Percentiles rank a stretch among this genome's conserved stretches.
phyloP scores from a whole-genome alignment of 53 echinoderm and acorn worm species.

The Temnopleurus reevesii region DNA sequence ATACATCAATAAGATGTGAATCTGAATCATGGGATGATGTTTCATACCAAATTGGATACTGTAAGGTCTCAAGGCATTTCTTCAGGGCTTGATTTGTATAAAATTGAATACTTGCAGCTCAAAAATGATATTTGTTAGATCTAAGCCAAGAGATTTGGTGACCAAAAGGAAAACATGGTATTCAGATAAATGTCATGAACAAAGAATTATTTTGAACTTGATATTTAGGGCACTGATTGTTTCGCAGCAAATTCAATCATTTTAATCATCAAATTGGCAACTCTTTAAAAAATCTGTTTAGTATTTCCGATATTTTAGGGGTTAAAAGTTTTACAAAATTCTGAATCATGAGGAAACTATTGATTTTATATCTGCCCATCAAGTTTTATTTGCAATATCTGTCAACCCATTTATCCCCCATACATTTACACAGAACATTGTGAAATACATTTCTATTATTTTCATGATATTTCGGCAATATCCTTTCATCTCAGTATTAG shows the following conservation, averaged over 20 bases:
- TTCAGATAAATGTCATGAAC: neutral
- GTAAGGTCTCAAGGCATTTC: constrained; percentile 1
- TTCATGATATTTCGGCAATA: neutral
- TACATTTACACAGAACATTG: neutral
- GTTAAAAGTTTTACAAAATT: too few species aligned
- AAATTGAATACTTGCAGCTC: neutral
- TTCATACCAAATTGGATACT: neutral
- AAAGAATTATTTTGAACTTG: too few species aligned
- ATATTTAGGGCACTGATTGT: too few species aligned
- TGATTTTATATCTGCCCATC: too few species aligned
- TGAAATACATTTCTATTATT: neutral
- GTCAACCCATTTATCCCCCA: neutral
- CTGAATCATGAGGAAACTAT: too few species aligned
- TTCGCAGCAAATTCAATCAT: too few species aligned
- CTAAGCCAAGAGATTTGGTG: neutral
- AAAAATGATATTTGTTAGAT: neutral
- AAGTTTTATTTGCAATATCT: too few species aligned
- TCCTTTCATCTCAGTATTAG: neutral
- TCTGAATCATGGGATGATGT: constrained; percentile 5
- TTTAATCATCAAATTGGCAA: too few species aligned
- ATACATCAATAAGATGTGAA: neutral
- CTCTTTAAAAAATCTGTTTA: too few species aligned
- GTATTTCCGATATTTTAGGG: too few species aligned
- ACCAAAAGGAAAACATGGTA: neutral
- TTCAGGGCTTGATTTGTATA: neutral